These are phyloP conservation scores for Coenobita brevimanus DNA, from an alignment of 1,140 invertebrate genomes.

Conservation along the genomic window DNA sequence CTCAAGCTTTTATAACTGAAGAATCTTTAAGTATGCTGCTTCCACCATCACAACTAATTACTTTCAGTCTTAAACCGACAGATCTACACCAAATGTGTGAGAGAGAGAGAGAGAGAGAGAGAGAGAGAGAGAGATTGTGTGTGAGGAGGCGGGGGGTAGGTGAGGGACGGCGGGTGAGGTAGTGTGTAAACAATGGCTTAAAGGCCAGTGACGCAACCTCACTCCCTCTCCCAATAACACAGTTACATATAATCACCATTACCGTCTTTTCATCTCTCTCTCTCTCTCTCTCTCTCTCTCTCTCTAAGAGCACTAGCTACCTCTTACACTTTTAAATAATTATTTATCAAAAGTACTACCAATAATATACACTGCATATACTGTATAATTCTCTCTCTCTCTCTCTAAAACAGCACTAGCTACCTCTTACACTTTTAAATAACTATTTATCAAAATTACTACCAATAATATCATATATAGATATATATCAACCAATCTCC, in stretches of 20 bases:
- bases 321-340: no score
- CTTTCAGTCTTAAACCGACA: no score
- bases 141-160: background rate
- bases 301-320: background rate
- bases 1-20: no score
- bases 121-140: background rate
- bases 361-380: background rate
- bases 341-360: background rate
- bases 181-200: slow-evolving; percentile 32
- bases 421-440: no score
- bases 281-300: slow-evolving; percentile 27
- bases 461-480: background rate
- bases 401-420: background rate
- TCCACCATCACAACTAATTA: no score
- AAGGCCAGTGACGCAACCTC: slow-evolving; percentile 26
- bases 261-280: background rate
- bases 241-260: no score
- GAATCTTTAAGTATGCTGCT: no score
- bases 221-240: background rate
- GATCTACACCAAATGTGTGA: background rate
- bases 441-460: no score
- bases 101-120: slow-evolving; percentile 37
- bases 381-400: background rate
- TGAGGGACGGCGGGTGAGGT: background rate
- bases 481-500: no score